Evolutionary conservation across 2,888 invertebrate species (phyloP).

Genomic region (Aricia artaxerxes): DNA sequence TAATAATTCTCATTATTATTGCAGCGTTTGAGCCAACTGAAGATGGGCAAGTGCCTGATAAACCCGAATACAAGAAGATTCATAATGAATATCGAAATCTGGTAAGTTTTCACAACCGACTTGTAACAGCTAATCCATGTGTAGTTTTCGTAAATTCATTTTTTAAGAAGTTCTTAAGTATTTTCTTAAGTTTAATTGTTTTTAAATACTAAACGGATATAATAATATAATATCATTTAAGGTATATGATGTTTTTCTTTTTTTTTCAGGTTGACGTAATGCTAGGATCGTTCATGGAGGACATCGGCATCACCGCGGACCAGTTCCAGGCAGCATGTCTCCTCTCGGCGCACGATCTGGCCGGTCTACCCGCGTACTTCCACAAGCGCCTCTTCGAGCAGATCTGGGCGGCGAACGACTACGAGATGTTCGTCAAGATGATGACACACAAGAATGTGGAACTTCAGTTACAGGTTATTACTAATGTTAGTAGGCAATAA

Average conservation of each 20-base stretch:
- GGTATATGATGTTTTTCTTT: background rate
- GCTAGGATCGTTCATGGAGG: slow-evolving; percentile 95
- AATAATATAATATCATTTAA: too few species aligned
- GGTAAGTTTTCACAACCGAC: slow-evolving; percentile 69
- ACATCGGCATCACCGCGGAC: slow-evolving; percentile 92
- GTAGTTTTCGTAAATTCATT: too few species aligned
- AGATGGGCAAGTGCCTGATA: slow-evolving; percentile 82
- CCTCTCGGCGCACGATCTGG: slow-evolving; percentile 68
- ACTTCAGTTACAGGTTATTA: slow-evolving; percentile 84
- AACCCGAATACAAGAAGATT: slow-evolving; percentile 87
- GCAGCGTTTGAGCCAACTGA: slow-evolving; percentile 92
- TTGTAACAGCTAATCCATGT: background rate
- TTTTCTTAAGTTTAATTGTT: too few species aligned
- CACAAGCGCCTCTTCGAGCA: slow-evolving; percentile 84
- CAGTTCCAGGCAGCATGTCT: slow-evolving; percentile 92
- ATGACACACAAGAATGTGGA: slow-evolving; percentile 97
- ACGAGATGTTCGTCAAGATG: slow-evolving; percentile 92
- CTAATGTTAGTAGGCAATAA: too few species aligned
- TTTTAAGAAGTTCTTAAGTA: too few species aligned
- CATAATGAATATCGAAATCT: slow-evolving; percentile 94
- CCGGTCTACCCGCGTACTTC: slow-evolving; percentile 79
- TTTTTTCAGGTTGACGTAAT: slow-evolving; percentile 88
- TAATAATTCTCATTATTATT: slow-evolving; percentile 37
- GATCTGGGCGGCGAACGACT: slow-evolving; percentile 97
- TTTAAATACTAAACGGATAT: too few species aligned